A percentile compares a stretch with the other conserved stretches of the same genome.
Evolutionary conservation across 2,888 invertebrate genomes (phyloP).

Genomic region (Drosophila bunnanda): DNA sequence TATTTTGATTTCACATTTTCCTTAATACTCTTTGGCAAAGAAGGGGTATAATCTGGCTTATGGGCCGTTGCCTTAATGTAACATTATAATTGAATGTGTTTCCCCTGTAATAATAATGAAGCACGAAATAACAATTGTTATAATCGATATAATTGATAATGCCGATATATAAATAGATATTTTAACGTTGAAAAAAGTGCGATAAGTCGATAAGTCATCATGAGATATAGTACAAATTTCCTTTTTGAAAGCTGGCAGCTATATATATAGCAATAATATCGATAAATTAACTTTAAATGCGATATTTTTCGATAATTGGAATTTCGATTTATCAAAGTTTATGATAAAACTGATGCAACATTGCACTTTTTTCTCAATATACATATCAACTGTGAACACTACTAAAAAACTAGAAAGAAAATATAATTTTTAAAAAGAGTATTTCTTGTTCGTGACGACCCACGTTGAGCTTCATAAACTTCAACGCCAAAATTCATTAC

Average conservation of each 20-base stretch:
- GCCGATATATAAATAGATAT: background rate
- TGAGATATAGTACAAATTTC: background rate
- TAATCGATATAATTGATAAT: background rate
- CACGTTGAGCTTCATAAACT: constrained; percentile 30
- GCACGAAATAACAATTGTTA: background rate
- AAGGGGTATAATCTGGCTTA: constrained; percentile 1
- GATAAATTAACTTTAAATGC: background rate
- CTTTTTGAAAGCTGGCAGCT: background rate
- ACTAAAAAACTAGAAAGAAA: too few relatives aligned
- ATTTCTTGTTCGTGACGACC: constrained; percentile 1
- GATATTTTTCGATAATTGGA: background rate
- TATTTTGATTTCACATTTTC: constrained; percentile 10
- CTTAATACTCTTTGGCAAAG: background rate
- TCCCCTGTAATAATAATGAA: background rate
- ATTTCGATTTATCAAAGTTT: background rate
- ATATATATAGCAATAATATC: background rate
- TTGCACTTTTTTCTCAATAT: too few relatives aligned
- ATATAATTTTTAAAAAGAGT: background rate
- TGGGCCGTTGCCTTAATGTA: background rate
- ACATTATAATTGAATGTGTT: background rate
- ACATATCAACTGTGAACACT: too few relatives aligned
- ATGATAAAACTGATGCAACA: too few relatives aligned
- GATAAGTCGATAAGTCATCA: background rate
- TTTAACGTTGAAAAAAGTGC: background rate
- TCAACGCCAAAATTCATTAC: constrained; percentile 48